Base-by-base conservation (phyloP, 2,113 vertebrate genomes). In the Notechis scutatus region DNA sequence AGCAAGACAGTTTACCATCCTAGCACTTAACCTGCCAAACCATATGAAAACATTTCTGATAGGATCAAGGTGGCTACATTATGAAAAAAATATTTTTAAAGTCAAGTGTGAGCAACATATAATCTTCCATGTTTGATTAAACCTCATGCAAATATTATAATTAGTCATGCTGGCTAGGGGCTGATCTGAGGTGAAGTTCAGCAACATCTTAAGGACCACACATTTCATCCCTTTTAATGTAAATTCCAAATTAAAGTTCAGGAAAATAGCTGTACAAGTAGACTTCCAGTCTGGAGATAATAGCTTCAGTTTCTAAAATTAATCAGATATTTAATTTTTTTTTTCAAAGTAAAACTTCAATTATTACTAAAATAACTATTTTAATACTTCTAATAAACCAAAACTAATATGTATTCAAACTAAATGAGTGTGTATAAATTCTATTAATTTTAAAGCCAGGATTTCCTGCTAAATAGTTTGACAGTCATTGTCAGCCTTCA, bases 331-430 rank as follows among this genome's bases (percentile, higher is more conserved):
- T 93, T 50, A 93, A 93, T n/a, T 0, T 59, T 89, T 94, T 69
- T 92, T 81, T 57, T 20, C 23, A 93, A 90, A 91, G 59, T 29
- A 54, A 10, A 39, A 92, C 57, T 95, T 87, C 45, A 94, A 89
- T 94, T 81, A 85, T 42, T 91, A 95, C 61, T 85, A 52, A 93
- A 21, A 92, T 7, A 18, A 92, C n/a, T 34, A 89, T n/a, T 92
- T 15, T 10, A 92, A 1, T 56, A 50, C 91, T 34, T 56, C 34
- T 81, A 64, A 74, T 61, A 92, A 92, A 61, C 50, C 42, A 21
- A 92, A 89, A 56, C 34, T 45, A 88, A 92, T 45, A 88, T 81
- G 23, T 24, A 81, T 50, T 64, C 81, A 50, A 89, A 57, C 56
- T 89, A 10, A 42, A 3, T 24, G 14, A 5, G 45, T 42, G 10